Percentiles rank a stretch among this genome's conserved stretches.
These are phyloP conservation scores for Oreohelix idahoensis DNA, from an alignment of 1,140 invertebrate genomes.

Conservation along the genomic window DNA sequence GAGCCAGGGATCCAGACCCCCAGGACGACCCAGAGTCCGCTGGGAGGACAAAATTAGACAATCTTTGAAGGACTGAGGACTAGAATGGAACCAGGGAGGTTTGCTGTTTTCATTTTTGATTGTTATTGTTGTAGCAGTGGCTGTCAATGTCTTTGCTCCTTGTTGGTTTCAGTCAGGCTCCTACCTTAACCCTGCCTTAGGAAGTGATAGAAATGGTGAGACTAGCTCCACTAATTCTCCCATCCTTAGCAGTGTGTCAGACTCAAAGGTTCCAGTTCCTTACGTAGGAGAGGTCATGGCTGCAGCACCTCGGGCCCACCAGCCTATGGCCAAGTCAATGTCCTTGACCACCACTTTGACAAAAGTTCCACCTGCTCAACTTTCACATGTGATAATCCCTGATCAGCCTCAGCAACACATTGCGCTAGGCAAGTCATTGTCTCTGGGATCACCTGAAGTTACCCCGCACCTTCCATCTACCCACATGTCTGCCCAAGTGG, in stretches of 20 bases:
- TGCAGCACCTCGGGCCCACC: not conserved
- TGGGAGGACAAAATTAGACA: too few relatives aligned
- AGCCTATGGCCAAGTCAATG: not conserved
- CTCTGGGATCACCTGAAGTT: not conserved
- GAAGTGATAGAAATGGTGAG: not conserved
- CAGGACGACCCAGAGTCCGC: too few relatives aligned
- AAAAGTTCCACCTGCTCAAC: not conserved
- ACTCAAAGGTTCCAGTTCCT: not conserved
- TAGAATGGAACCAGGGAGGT: too few relatives aligned
- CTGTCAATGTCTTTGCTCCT: constrained; percentile 19
- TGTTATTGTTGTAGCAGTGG: too few relatives aligned
- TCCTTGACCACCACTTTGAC: not conserved
- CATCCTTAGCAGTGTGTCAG: not conserved
- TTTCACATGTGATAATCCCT: not conserved
- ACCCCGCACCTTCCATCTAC: too few relatives aligned
- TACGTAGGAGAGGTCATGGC: not conserved
- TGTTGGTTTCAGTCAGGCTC: constrained; percentile 39
- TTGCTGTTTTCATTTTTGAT: too few relatives aligned
- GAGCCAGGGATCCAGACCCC: too few relatives aligned
- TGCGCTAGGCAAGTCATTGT: constrained; percentile 4
- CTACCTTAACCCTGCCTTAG: not conserved
- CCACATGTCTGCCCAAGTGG: not conserved
- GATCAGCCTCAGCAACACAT: not conserved
- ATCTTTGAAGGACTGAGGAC: too few relatives aligned
- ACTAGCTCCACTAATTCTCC: not conserved